Percentiles rank a stretch among this genome's conserved stretches.
phyloP scores from a whole-genome alignment of 2,113 vertebrate species.

The Myrmecobius fasciatus region DNA sequence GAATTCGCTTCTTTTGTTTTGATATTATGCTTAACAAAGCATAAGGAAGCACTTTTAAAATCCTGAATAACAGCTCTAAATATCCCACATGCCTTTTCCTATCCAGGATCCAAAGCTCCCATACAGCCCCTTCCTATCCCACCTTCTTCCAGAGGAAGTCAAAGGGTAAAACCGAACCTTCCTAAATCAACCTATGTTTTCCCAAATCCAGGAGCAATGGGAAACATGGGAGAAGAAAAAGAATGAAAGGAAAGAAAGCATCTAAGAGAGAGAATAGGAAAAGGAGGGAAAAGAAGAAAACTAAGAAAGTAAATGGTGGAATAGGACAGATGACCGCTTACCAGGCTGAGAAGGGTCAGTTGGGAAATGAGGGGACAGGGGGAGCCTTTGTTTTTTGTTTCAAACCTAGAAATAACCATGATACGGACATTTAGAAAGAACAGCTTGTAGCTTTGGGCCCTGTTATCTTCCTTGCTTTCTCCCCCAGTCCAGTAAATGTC shows the following conservation, averaged over 20 bases:
- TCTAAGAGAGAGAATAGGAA: neutral
- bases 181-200: neutral
- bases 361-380: neutral
- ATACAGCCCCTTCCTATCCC: neutral
- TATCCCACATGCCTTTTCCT: neutral
- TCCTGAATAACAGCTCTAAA: neutral
- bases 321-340: neutral
- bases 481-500: neutral
- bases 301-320: neutral
- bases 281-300: neutral
- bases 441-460: neutral
- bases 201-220: neutral
- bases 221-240: neutral
- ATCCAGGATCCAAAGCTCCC: neutral
- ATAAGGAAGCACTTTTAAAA: neutral
- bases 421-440: neutral
- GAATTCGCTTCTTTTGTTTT: neutral
- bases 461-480: neutral
- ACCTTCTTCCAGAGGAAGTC: neutral
- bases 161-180: neutral
- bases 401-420: neutral
- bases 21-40: neutral
- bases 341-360: neutral
- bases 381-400: neutral
- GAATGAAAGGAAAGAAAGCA: neutral